A percentile compares a stretch with the other conserved stretches of the same genome.
Evolutionary conservation across 2,888 invertebrate genomes (phyloP).

Genomic region (Arctia plantaginis): DNA sequence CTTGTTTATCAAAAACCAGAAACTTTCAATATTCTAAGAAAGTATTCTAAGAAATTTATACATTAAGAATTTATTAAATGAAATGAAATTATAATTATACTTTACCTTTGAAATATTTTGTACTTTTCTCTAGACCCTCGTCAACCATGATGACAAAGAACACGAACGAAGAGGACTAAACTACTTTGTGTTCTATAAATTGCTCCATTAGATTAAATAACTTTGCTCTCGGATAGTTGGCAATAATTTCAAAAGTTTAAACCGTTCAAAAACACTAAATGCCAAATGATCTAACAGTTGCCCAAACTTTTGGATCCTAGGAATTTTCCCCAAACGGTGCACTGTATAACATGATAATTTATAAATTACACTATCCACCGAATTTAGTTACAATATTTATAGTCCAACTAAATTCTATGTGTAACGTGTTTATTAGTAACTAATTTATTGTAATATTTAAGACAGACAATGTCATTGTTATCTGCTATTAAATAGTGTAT

Average conservation of each 20-base stretch:
- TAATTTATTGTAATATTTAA: background rate
- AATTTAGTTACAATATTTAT: background rate
- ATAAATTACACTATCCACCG: background rate
- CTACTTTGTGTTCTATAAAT: background rate
- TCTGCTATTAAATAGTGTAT: too few relatives aligned
- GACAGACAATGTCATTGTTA: too few relatives aligned
- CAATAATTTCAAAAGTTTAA: background rate
- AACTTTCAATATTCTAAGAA: too few relatives aligned
- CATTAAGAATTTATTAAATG: too few relatives aligned
- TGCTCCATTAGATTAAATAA: background rate
- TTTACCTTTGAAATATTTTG: background rate
- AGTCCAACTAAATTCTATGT: background rate
- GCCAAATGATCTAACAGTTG: background rate
- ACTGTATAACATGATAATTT: background rate
- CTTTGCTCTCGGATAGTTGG: background rate
- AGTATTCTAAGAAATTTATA: background rate
- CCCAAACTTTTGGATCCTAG: background rate
- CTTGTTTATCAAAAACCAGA: too few relatives aligned
- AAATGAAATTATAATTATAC: background rate
- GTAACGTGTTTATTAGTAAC: background rate
- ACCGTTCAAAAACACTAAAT: background rate
- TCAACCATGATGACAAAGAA: background rate
- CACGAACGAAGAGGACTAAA: background rate
- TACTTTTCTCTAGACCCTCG: background rate
- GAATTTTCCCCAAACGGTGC: background rate